These are phyloP conservation scores for Chlorodrepanis virens DNA, from an alignment of 2,113 vertebrate genomes.

Conservation along the genomic window DNA sequence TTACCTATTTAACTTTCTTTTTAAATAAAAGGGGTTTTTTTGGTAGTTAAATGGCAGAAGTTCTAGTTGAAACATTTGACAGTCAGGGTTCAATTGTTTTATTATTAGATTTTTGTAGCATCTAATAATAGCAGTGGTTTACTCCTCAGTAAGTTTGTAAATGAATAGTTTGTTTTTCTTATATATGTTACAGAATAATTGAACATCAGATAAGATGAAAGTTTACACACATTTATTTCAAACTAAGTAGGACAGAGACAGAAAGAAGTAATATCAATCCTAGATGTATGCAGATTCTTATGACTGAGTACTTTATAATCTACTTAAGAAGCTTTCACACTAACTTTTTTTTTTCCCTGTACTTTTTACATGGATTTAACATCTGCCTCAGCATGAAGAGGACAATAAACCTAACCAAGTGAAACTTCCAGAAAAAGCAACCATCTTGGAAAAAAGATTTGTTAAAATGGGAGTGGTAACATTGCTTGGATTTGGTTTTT, in stretches of 20 bases:
- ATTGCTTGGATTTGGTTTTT: slow-evolving; percentile 73
- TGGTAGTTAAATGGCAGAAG: not conserved
- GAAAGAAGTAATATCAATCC: not conserved
- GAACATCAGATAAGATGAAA: not conserved
- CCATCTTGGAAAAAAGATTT: slow-evolving; percentile 51
- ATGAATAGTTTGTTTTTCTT: not conserved
- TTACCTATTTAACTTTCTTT: not conserved
- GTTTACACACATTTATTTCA: not conserved
- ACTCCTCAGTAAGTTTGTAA: not conserved
- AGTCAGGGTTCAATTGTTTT: not conserved
- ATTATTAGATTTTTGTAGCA: not conserved
- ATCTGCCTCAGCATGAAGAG: slow-evolving; percentile 73
- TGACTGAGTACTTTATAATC: not conserved
- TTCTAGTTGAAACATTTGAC: not conserved
- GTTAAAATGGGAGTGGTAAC: slow-evolving; percentile 66
- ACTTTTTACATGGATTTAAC: not conserved
- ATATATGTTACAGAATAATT: not conserved
- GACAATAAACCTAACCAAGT: slow-evolving; percentile 67
- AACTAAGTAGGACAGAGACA: not conserved
- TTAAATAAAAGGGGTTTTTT: not conserved
- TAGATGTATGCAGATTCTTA: not conserved
- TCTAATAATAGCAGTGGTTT: not conserved
- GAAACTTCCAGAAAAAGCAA: slow-evolving; percentile 57
- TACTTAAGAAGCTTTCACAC: not conserved
- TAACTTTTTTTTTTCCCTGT: not conserved